Evolutionary conservation across 2,797 vertebrate species (phyloP), one percentile per base, ranked within the genome.

Genomic region (Lycodopsis pacificus): DNA sequence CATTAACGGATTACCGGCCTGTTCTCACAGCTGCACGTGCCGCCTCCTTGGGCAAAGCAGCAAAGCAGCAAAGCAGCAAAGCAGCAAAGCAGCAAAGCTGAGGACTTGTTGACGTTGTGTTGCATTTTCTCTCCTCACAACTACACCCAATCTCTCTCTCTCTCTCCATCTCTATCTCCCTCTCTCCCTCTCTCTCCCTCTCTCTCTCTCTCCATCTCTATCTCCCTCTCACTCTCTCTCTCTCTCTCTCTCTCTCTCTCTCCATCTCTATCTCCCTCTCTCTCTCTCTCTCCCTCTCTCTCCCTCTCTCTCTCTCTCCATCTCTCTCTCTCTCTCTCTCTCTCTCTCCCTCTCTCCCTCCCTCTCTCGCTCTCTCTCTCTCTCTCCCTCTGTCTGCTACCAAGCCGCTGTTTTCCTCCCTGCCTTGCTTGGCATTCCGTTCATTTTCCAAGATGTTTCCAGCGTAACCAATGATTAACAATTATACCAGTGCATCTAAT

Each of bases 401-500:
- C 3, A 63, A 78, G 80, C 80, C 36, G 71, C 79, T 88, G 85
- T 91, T 78, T 87, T 77, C 82, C 77, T 79, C 65, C 66, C 64
- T 5, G 86, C 86, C 86, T 90, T 42, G 77, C 87, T 95, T 93
- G 93, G 92, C 91, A 94, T 94, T 94, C 94, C 83, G 82, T 84
- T 92, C 92, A 68, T 92, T 91, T 86, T 91, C 91, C 81, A 89
- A 91, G 90, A 95, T 92, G 93, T 94, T 94, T 93, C 90, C 91
- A 93, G 90, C 88, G 88, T 88, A 95, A 94, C 92, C 91, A 90
- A 92, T 95, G 93, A 95, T 95, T 95, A 95, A 94, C 94, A 94
- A 95, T 95, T 95, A 95, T 89, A 91, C 92, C 92, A 94, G 92
- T 92, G 94, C 94, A 91, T 95, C 93, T 95, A 93, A 94, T 94